These are phyloP conservation scores for Xenus cinereus DNA, from an alignment of 2,113 vertebrate species.

Conservation along the genomic window DNA sequence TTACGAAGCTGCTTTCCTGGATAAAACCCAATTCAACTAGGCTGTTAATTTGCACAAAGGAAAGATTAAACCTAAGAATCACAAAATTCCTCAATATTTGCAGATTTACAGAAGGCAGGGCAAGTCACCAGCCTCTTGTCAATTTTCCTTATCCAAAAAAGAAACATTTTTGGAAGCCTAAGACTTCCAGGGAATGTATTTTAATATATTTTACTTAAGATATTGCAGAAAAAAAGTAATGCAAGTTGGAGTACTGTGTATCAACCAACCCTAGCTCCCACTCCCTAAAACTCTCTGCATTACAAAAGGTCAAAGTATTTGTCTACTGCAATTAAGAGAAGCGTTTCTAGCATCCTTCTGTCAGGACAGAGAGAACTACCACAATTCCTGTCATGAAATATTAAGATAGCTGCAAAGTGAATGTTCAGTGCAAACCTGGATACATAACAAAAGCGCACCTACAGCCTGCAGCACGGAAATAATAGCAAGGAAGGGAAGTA, in stretches of 20 bases:
- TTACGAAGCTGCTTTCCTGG: neutral
- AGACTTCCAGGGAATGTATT: neutral
- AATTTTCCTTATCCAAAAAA: neutral
- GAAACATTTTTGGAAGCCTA: neutral
- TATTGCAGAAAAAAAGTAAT: neutral
- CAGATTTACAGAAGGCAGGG: neutral
- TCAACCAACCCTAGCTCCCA: neutral
- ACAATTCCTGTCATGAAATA: neutral
- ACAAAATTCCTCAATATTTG: neutral
- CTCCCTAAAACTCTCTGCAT: neutral
- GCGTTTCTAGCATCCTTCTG: neutral
- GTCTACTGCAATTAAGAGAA: neutral
- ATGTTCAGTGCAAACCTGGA: neutral
- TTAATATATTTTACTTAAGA: neutral
- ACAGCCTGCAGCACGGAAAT: neutral
- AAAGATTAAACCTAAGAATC: neutral
- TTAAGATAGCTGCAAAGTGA: neutral
- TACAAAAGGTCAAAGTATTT: neutral
- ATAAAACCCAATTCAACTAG: neutral
- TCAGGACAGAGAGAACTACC: neutral
- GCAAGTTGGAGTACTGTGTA: neutral
- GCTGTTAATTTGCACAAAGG: neutral
- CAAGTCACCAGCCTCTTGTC: neutral
- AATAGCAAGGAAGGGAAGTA: neutral
- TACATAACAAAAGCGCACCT: neutral